Conservation (phyloP, 1,140 invertebrate species). For the Archivesica marissinica region DNA sequence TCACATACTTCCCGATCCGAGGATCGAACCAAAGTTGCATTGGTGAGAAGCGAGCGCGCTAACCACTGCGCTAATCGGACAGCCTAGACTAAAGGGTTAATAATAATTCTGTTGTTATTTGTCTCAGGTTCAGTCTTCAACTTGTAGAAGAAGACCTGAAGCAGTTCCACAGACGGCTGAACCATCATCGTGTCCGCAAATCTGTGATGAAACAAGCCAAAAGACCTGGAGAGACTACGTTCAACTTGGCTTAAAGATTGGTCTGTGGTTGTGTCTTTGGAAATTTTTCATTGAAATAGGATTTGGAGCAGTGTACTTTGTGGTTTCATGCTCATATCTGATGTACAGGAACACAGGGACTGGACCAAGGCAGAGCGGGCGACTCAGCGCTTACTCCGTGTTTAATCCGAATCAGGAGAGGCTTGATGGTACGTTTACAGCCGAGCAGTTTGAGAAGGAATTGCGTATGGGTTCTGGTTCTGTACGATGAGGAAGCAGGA, state of each 20-base stretch:
- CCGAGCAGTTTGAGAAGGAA: conserved; percentile 97
- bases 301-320: conserved; percentile 96
- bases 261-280: conserved; percentile 88
- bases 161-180: background rate
- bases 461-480: conserved; percentile 84
- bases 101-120: background rate
- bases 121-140: background rate
- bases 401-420: conserved; percentile 97
- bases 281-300: conserved; percentile 90
- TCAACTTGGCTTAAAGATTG: conserved; percentile 74
- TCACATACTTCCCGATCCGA: too few relatives aligned
- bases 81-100: too few relatives aligned
- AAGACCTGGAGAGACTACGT: conserved; percentile 27
- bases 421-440: conserved; percentile 96
- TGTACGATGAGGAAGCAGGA: conserved; percentile 47
- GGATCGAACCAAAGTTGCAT: too few relatives aligned
- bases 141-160: background rate
- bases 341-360: conserved; percentile 93
- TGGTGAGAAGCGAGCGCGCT: too few relatives aligned
- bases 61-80: too few relatives aligned
- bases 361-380: conserved; percentile 85
- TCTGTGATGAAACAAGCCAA: background rate
- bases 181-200: background rate
- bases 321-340: conserved; percentile 90
- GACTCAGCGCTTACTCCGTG: conserved; percentile 98